Base-by-base conservation (phyloP, 2,797 vertebrate genomes). In the Muscicapa striata region DNA sequence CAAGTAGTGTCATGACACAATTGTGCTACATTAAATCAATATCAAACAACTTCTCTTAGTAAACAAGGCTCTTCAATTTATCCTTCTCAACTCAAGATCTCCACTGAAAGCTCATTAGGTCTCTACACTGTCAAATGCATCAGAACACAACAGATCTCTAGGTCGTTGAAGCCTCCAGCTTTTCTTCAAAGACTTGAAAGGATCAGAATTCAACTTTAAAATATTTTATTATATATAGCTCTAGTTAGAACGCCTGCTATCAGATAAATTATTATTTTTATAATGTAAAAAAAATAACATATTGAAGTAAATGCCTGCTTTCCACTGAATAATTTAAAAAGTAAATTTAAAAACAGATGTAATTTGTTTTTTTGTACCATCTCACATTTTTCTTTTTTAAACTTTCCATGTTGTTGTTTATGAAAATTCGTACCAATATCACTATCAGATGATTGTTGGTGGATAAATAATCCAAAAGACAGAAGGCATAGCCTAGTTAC, bases 11-110 rank as follows among this genome's bases (percentile, higher is more conserved):
- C 79, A 79, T 96, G 88, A 89, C 51, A 90, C 70, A 76, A 64
- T 78, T 89, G 57, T 85, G 67, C 30, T 86, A 67, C 32, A 77
- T 76, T 66, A 84, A 86, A 93, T 95, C 84, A 93, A 16, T 70
- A 89, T 89, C 62, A 93, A 93, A 81, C 3, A 13, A 38, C 12
- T 76, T 68, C 26, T 45, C 6, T 59, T 52, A 80, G 48, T 67
- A 89, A 94, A 89, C 61, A 95, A 85, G 19, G 5, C 27, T 40
- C 41, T 93, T 46, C 32, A 41, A 8, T 68, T 84, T 74, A 36
- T 8, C 27, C 13, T 89, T 90, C 59, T 81, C 32, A 80, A 2
- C 32, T 59, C 19, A 13, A 8, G 8, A 59, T 92, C 18, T 61
- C 52, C 10, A 38, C 8, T 69, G 55, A 45, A 69, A 62, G 11